Percentiles rank a stretch among this genome's conserved stretches.
These are phyloP conservation scores for Wasmannia auropunctata DNA, from an alignment of 1,140 invertebrate genomes.

Conservation along the genomic window DNA sequence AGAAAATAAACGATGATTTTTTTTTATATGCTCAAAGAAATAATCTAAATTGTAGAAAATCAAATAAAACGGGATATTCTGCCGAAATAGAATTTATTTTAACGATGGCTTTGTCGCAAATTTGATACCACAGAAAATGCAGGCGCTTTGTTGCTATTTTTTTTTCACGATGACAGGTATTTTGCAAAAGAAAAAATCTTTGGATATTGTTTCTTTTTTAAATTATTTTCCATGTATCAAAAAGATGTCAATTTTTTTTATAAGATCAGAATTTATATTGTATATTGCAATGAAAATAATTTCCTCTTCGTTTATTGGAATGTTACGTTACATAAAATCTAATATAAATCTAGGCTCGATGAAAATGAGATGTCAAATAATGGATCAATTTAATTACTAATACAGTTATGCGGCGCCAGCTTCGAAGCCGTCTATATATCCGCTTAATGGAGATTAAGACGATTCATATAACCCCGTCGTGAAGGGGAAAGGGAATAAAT, in stretches of 20 bases:
- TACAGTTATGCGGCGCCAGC: neutral
- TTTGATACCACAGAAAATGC: conserved; percentile 7
- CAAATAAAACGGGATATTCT: conserved; percentile 27
- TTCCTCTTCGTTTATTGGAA: neutral
- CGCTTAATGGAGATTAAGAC: neutral
- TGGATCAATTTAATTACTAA: neutral
- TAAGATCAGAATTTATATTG: neutral
- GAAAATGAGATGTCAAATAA: neutral
- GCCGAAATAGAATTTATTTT: conserved; percentile 31
- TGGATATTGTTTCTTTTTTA: neutral
- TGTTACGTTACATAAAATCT: neutral
- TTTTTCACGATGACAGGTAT: conserved; percentile 8
- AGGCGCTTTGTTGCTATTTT: conserved; percentile 23
- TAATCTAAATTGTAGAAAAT: conserved; percentile 6
- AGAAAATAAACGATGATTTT: conserved; percentile 29
- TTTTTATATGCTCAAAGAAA: conserved; percentile 25
- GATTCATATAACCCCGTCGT: neutral
- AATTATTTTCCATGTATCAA: neutral
- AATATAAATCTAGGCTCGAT: neutral
- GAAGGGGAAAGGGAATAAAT: conserved; percentile 3
- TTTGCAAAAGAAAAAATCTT: conserved; percentile 1
- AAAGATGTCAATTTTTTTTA: conserved; percentile 7
- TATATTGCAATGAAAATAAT: neutral
- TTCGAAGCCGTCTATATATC: neutral
- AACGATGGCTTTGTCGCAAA: conserved; percentile 23